Base-by-base conservation (phyloP, 2,797 vertebrate species). In the Picus viridis region DNA sequence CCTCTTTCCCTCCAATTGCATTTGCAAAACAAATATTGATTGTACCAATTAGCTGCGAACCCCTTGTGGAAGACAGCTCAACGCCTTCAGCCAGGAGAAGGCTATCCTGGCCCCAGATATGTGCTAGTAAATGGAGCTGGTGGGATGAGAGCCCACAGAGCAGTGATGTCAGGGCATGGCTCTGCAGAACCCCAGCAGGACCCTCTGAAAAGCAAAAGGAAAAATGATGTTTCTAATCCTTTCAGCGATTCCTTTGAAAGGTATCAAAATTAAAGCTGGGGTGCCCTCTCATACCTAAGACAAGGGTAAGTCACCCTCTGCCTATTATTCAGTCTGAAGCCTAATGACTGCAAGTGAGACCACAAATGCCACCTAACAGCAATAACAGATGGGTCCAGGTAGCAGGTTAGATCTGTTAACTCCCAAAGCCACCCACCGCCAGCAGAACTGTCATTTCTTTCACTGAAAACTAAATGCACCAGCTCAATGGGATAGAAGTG, bases 1-100 rank as follows among this genome's bases (percentile, higher is more conserved):
- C 89, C 80, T 94, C 91, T 92, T 94, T 88, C 91, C 56, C 81
- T 95, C 86, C 78, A 90, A 95, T 96, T 83, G 67, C 73, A 94
- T 80, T 96, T 86, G 89, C 92, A 96, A 97, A 96, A 93, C 70
- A 92, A 94, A 93, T 96, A 95, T 90, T 89, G 83, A 88, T 96
- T 90, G 83, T 95, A 76, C 53, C 84, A 96, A 93, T 94, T 96
- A 97, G 91, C 92, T 93, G 59, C 7, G 56, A 91, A 84, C 67
- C 71, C 49, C 75, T 77, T 2, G 1, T 32, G 10, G 87, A 86
- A 94, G 79, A 47, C 12, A 63, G 74, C 82, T 77, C 68, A 64
- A 67, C 0, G 36, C 73, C 77, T 88, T 90, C 47, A 43, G 62
- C 56, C 1, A 2, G 68, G 34, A 91, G 56, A 75, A 95, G 74